Percentiles rank a stretch among this genome's conserved stretches.
phyloP scores from a whole-genome alignment of 2,113 vertebrate genomes.

The Myotis brandtii region DNA sequence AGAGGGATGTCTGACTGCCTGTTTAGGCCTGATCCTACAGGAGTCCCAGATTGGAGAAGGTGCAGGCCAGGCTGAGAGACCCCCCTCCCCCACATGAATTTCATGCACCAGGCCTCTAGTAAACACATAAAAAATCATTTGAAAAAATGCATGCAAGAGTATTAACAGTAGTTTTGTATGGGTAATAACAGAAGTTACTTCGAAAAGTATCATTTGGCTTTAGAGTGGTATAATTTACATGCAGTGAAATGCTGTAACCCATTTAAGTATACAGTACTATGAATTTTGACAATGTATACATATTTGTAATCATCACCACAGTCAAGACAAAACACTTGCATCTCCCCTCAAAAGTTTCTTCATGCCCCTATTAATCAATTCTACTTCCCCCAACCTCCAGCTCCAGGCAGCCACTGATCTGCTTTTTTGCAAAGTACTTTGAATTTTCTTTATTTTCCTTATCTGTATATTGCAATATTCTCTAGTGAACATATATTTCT shows the following conservation, averaged over 20 bases:
- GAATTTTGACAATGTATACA: not conserved
- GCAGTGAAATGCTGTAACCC: not conserved
- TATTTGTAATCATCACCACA: not conserved
- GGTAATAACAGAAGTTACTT: not conserved
- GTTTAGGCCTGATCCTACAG: too few species aligned
- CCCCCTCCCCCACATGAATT: too few species aligned
- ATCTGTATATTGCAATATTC: not conserved
- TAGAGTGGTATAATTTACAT: conserved; percentile 10
- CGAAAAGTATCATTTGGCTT: not conserved
- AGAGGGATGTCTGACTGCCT: too few species aligned
- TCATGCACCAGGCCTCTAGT: too few species aligned
- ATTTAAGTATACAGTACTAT: not conserved
- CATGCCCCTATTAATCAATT: not conserved
- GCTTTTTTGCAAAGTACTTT: not conserved
- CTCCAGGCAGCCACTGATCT: not conserved
- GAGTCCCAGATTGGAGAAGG: too few species aligned
- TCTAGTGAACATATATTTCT: not conserved
- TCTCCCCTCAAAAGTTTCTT: not conserved
- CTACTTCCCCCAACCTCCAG: not conserved
- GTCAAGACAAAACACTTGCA: not conserved
- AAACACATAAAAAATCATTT: not conserved
- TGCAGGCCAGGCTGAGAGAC: too few species aligned
- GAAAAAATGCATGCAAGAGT: not conserved
- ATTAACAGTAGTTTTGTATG: conserved; percentile 27
- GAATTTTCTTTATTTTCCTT: conserved; percentile 8